phyloP scores from a whole-genome alignment of 35 echinoderm and acorn worm species.

The Antedon bifida region DNA sequence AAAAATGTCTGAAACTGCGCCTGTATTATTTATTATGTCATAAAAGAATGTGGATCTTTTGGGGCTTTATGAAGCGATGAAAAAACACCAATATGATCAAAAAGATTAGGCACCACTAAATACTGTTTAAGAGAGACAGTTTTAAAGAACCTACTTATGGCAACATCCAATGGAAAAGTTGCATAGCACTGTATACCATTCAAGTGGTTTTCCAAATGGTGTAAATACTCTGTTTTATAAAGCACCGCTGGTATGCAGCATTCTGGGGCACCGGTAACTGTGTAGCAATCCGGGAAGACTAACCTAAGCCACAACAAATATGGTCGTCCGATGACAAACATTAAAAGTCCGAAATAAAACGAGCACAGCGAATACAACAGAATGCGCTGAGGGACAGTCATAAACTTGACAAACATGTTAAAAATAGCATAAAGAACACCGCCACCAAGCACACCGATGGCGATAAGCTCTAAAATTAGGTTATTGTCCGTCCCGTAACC shows the following conservation, averaged over 20 bases:
- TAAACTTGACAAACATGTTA: not conserved
- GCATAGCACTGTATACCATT: not conserved
- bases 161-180: slow-evolving; percentile 16
- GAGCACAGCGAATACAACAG: not conserved
- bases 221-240: slow-evolving; percentile 3
- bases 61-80: slow-evolving; percentile 13
- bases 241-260: slow-evolving; percentile 29
- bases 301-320: slow-evolving; percentile 2
- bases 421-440: not conserved
- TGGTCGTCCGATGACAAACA: slow-evolving; percentile 14
- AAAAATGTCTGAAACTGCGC: too few relatives aligned
- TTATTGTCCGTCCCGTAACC: not conserved
- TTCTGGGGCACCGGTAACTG: not conserved
- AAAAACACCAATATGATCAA: slow-evolving; percentile 28
- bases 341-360: not conserved
- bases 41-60: slow-evolving; percentile 16
- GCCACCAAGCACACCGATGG: not conserved
- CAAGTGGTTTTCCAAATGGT: not conserved
- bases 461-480: slow-evolving; percentile 7
- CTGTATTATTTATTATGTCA: not conserved
- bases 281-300: not conserved
- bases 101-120: slow-evolving; percentile 21
- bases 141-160: slow-evolving; percentile 10
- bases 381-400: not conserved
- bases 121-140: not conserved